A percentile compares a stretch with the other conserved stretches of the same genome.
Evolutionary conservation across 2,113 vertebrate species (phyloP).

Genomic region (Albula glossodonta): DNA sequence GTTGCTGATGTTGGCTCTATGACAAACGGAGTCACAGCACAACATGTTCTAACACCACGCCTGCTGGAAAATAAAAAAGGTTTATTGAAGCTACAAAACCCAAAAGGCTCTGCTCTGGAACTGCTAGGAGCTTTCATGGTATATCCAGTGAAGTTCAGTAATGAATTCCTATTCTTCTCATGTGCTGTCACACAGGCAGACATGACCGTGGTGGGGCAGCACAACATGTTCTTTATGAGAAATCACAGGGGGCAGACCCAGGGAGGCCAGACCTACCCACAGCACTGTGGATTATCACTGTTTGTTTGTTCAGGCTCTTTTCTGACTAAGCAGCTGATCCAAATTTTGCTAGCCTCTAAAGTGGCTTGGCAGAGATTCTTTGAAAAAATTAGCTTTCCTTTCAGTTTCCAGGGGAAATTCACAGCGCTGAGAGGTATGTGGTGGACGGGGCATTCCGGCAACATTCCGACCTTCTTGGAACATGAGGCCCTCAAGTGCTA

Average conservation of each 20-base stretch:
- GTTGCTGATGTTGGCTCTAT: conserved; percentile 25
- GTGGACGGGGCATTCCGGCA: too few relatives aligned
- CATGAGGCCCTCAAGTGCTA: too few relatives aligned
- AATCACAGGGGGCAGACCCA: not conserved
- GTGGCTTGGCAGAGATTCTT: too few relatives aligned
- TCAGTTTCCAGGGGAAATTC: too few relatives aligned
- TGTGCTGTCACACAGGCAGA: too few relatives aligned
- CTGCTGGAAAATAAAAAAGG: not conserved
- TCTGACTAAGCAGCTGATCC: too few relatives aligned
- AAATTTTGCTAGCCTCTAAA: too few relatives aligned
- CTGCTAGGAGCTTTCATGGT: not conserved
- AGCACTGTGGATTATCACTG: not conserved
- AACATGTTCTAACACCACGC: conserved; percentile 38
- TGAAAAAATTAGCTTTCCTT: too few relatives aligned
- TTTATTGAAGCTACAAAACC: not conserved
- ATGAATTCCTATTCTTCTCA: not conserved
- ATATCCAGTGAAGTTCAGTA: not conserved
- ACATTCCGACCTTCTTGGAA: too few relatives aligned
- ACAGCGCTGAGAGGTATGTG: too few relatives aligned
- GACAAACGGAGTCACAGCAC: conserved; percentile 27
- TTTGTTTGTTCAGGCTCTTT: not conserved
- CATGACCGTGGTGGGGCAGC: not conserved
- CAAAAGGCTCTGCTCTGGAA: not conserved
- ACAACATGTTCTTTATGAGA: not conserved
- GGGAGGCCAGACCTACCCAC: not conserved